Evolutionary conservation across 2,113 vertebrate species (phyloP), one percentile per base, ranked within the genome.

Genomic region (Bubo blakistoni): DNA sequence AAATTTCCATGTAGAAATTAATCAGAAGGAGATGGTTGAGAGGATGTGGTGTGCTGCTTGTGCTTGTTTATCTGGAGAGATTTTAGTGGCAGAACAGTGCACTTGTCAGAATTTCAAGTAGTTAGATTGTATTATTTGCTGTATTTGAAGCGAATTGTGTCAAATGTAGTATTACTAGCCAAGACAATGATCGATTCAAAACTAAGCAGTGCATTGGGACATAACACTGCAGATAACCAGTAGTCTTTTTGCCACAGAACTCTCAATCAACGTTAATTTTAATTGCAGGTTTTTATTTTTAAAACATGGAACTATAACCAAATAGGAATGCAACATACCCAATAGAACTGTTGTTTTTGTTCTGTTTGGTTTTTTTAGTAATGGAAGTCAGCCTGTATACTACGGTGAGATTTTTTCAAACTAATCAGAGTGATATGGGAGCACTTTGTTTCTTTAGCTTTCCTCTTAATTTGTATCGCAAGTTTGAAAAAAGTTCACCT

Each of bases 91-190:
- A 88, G 66, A 92, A 72, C 46, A 66, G 59, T 16, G 17, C 22
- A 26, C 26, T 88, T 83, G 59, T 9, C 54, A 93, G 81, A 80
- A 66, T 92, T 94, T 85, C 51, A 88, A 81, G 54, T 54, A 87
- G 79, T 85, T 59, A 21, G 46, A 42, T 46, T 91, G 51, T 66
- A 42, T 91, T 81, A 46, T 57, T 87, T 94, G 30, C 57, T 71
- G 55, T 61, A 16, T 82, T 89, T 55, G 34, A 76, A 89, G 44
- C 69, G 44, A 87, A 69, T 87, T 87, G 38, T 78, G 61, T 67
- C 59, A 59, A 78, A 63, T n/a, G n/a, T 46, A 42, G 32, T 63
- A 40, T 86, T 42, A 57, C 8, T 46, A 42, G n/a, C 36, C 65
- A 65, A 65, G 73, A 61, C n/a, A 72, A 9, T 52, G 38, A 25